Base-by-base conservation (phyloP, 2,888 invertebrate species). In the Sialis lutaria region DNA sequence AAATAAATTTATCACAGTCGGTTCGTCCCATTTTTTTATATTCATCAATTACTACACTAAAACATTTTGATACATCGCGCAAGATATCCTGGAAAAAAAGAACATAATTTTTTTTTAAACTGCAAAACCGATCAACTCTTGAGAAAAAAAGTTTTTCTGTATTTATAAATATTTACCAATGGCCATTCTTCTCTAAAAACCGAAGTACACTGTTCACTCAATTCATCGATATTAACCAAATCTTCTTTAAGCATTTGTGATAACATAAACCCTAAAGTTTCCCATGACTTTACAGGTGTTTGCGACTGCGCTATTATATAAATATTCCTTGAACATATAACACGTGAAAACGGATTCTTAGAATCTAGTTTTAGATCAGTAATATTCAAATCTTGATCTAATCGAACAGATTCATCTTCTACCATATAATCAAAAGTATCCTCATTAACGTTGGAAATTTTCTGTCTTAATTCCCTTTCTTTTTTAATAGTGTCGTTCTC, bases 181-280 rank as follows among this genome's bases (percentile, higher is more conserved):
- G 74, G 62, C 79, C 79, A 81, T 50, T 77, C 76, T 52, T 73
- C 68, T 52, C 75, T 69, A 42, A 80, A 76, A 2, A 81, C 67
- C 1, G 74, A 71, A 40, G 80, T 60, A 51, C 78, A 77, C 53
- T 77, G 72, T 45, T 76, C 73, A 48, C 76, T 77, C 6, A 81
- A 55, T 1, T 69, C 65, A 43, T 76, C 73, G 7, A 76, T 67
- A 6, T 64, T 68, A 49, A 81, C 55, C 48, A 78, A 68, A 35
- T 70, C 60, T 40, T 69, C 62, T 1, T 64, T 64, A 47, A 80
- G 57, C 56, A 79, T 41, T 30, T 12, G 62, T 47, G 2, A 54
- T 52, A 22, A 58, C 49, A 42, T 61, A 55, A 42, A 51, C 48
- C 2, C 57, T 44, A 57, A 57, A n/a, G 46, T 49, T 4, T 52